Evolutionary conservation across 2,888 invertebrate species (phyloP).

Genomic region (Dynastes grantii): DNA sequence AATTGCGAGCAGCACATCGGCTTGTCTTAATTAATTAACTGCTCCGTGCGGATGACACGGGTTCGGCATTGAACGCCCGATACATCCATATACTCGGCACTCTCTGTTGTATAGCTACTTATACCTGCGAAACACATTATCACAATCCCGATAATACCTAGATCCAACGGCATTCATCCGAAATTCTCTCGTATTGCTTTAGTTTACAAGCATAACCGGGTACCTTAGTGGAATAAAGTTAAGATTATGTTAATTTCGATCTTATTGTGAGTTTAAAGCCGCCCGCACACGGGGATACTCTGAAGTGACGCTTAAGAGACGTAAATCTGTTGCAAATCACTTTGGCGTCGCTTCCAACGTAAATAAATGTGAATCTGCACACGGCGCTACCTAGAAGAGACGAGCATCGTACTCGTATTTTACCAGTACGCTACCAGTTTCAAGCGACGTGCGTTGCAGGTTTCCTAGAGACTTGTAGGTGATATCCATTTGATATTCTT

Average conservation of each 20-base stretch:
- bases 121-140: slow-evolving; percentile 11
- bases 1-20: slow-evolving; percentile 24
- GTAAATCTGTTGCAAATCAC: no score
- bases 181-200: not conserved
- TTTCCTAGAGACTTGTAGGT: no score
- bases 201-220: not conserved
- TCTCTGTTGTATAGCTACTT: not conserved
- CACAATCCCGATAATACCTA: not conserved
- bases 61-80: slow-evolving; percentile 31
- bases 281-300: no score
- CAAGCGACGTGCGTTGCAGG: no score
- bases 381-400: no score
- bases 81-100: not conserved
- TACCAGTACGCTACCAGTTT: no score
- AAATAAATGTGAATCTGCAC: no score
- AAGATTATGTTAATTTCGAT: not conserved
- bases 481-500: no score
- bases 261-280: not conserved
- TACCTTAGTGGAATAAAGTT: not conserved
- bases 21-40: slow-evolving; percentile 41
- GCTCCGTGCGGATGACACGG: slow-evolving; percentile 31
- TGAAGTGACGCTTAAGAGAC: no score
- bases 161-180: slow-evolving; percentile 1
- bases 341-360: no score
- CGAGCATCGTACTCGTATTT: no score